Percentiles rank a stretch among this genome's conserved stretches.
Evolutionary conservation across 2,797 vertebrate genomes (phyloP).

Genomic region (Emydoidea blandingii): DNA sequence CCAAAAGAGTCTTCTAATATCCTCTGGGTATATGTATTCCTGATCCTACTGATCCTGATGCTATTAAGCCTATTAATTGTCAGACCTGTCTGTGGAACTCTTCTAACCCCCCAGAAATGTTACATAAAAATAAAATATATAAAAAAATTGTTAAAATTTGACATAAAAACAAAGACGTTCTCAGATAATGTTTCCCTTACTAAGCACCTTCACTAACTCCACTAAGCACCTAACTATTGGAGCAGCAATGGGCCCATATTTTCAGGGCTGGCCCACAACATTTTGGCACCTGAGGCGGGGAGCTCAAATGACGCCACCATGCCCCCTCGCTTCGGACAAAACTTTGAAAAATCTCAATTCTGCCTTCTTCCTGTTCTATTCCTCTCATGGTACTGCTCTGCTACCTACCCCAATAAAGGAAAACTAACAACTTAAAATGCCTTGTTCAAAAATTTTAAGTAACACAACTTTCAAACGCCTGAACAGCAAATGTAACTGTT

Average conservation of each 20-base stretch:
- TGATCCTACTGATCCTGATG: conserved; percentile 31
- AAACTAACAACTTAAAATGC: too few relatives aligned
- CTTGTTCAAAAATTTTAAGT: too few relatives aligned
- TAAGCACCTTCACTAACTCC: neutral
- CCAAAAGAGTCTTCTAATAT: conserved; percentile 42
- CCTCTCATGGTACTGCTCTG: too few relatives aligned
- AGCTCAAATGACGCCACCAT: too few relatives aligned
- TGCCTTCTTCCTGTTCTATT: too few relatives aligned
- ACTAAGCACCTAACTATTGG: neutral
- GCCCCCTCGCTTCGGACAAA: too few relatives aligned
- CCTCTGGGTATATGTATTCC: conserved; percentile 37
- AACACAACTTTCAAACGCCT: too few relatives aligned
- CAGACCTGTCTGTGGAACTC: conserved; percentile 42
- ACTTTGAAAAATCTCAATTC: too few relatives aligned
- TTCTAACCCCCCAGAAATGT: conserved; percentile 10
- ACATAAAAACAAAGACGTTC: neutral
- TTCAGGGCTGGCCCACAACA: neutral
- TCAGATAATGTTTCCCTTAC: conserved; percentile 12
- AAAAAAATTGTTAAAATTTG: neutral
- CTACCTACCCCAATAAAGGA: too few relatives aligned
- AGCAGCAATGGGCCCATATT: neutral
- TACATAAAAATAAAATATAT: neutral
- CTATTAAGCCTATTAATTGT: conserved; percentile 38
- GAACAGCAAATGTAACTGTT: too few relatives aligned
- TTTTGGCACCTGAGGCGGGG: too few relatives aligned